phyloP scores from a whole-genome alignment of 2,113 vertebrate species.

The Nycticorax nycticorax region DNA sequence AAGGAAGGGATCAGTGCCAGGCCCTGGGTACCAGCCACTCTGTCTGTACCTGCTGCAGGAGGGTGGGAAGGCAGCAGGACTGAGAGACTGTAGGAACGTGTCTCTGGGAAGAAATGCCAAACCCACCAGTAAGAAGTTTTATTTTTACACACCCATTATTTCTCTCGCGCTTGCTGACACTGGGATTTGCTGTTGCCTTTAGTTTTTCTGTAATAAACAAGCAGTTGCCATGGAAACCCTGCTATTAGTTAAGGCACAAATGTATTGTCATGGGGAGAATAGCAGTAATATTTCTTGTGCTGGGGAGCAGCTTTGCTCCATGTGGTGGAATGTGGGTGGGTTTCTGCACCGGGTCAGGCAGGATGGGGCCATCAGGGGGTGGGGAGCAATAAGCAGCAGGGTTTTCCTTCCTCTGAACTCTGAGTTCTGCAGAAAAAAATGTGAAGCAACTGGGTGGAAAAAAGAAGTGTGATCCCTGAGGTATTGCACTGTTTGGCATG shows the following conservation, averaged over 20 bases:
- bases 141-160: neutral
- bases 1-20: neutral
- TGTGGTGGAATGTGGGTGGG: slow-evolving; percentile 44
- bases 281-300: slow-evolving; percentile 1
- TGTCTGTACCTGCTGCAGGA: neutral
- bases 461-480: neutral
- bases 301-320: slow-evolving; percentile 26
- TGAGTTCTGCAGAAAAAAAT: neutral
- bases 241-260: slow-evolving; percentile 55
- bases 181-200: slow-evolving; percentile 6
- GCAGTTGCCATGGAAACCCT: slow-evolving; percentile 59
- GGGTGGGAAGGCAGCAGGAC: neutral
- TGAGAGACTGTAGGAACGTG: fast-evolving
- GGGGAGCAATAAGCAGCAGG: neutral
- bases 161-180: neutral
- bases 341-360: neutral
- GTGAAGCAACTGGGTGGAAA: neutral
- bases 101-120: neutral
- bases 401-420: neutral
- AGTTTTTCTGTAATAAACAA: slow-evolving; percentile 46
- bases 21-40: fast-evolving
- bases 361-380: neutral
- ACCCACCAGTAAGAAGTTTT: neutral
- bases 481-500: neutral
- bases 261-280: slow-evolving; percentile 36